Conservation (phyloP, 2,113 vertebrate genomes). For the Beaufortia kweichowensis region DNA sequence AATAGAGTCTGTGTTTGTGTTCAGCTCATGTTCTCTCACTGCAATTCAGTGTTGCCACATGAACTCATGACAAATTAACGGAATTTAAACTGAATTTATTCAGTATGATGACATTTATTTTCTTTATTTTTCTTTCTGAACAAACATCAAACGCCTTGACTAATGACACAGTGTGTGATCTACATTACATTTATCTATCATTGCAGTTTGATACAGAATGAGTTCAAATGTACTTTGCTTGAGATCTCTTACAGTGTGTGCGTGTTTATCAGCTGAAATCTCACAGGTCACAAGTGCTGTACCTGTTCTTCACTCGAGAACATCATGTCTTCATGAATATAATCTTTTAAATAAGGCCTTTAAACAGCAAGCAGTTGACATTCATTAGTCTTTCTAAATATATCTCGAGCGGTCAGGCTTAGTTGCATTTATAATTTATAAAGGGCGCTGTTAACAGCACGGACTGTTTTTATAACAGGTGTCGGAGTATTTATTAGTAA, state of each 20-base stretch:
- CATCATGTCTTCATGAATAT: not conserved
- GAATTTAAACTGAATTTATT: too few relatives aligned
- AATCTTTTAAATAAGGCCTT: not conserved
- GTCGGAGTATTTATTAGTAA: constrained; percentile 28
- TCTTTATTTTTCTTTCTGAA: too few relatives aligned
- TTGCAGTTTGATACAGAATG: not conserved
- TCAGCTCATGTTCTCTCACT: constrained; percentile 4
- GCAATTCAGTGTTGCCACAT: not conserved
- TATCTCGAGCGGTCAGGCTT: constrained; percentile 17
- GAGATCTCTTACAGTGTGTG: too few relatives aligned
- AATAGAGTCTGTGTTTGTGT: constrained; percentile 23
- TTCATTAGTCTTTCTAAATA: constrained; percentile 45
- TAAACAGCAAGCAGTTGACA: constrained; percentile 1
- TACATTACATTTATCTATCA: constrained; percentile 18
- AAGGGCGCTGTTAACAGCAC: constrained; percentile 44
- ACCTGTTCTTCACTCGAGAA: not conserved
- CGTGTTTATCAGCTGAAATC: not conserved
- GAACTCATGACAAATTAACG: too few relatives aligned
- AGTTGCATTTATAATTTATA: constrained; percentile 53
- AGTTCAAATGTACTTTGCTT: too few relatives aligned
- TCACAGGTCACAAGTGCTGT: too few relatives aligned
- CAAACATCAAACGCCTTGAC: constrained; percentile 42
- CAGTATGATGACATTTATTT: too few relatives aligned
- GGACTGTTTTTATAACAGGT: not conserved
- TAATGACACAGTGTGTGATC: constrained; percentile 25